These are phyloP conservation scores for Lasioglossum vierecki DNA, from an alignment of 2,888 invertebrate species.

Conservation along the genomic window DNA sequence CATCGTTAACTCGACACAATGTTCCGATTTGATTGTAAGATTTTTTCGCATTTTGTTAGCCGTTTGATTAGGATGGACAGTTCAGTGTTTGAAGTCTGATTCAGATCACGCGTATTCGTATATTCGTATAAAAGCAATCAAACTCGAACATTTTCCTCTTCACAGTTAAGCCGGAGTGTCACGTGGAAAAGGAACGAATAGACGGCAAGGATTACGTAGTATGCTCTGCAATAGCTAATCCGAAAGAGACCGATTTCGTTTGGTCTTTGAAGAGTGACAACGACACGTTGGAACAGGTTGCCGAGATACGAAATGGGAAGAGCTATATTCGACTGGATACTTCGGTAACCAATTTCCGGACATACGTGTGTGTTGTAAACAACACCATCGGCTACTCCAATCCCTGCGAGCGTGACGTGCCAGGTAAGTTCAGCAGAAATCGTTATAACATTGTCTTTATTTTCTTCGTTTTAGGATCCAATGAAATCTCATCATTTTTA, in stretches of 20 bases:
- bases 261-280: slow-evolving; percentile 95
- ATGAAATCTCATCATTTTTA: too few relatives aligned
- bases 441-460: not conserved
- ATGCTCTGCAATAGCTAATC: slow-evolving; percentile 93
- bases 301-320: slow-evolving; percentile 85
- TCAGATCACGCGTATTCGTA: not conserved
- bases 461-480: too few relatives aligned
- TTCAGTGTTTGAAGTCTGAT: not conserved
- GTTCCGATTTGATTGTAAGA: not conserved
- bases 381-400: slow-evolving; percentile 90
- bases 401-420: slow-evolving; percentile 85
- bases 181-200: slow-evolving; percentile 89
- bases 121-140: slow-evolving; percentile 7
- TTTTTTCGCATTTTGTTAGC: not conserved
- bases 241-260: slow-evolving; percentile 90
- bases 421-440: slow-evolving; percentile 81
- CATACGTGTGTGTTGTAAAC: slow-evolving; percentile 93
- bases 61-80: not conserved
- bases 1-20: too few relatives aligned
- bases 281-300: slow-evolving; percentile 89
- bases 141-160: slow-evolving; percentile 17
- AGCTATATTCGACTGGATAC: slow-evolving; percentile 88
- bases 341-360: slow-evolving; percentile 88
- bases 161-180: slow-evolving; percentile 93
- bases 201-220: slow-evolving; percentile 91